Evolutionary conservation across 2,888 invertebrate species (phyloP).

Genomic region (Hypercompe scribonia): DNA sequence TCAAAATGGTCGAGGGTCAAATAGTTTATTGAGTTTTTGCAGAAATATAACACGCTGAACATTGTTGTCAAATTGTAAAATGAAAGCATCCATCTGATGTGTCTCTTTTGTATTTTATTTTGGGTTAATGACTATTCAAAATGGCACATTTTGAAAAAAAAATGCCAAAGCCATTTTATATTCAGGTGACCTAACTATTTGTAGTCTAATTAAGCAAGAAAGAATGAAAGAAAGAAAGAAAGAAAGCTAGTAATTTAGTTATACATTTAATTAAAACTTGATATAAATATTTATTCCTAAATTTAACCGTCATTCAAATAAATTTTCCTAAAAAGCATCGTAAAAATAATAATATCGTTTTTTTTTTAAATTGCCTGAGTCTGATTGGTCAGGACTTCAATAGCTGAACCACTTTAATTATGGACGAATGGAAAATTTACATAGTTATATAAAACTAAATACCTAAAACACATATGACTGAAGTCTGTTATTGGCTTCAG

Average conservation of each 20-base stretch:
- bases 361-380: no score
- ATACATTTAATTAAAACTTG: neutral
- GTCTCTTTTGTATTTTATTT: conserved; percentile 37
- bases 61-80: conserved; percentile 65
- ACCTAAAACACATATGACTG: neutral
- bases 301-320: no score
- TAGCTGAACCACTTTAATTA: no score
- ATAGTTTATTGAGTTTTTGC: conserved; percentile 74
- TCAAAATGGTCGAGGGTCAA: conserved; percentile 83
- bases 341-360: no score
- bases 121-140: conserved; percentile 26
- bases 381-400: no score
- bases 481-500: neutral
- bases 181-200: neutral
- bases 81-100: conserved; percentile 40
- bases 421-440: no score
- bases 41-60: conserved; percentile 71
- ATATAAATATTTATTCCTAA: no score
- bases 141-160: neutral
- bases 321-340: no score
- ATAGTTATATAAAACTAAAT: no score
- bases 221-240: neutral
- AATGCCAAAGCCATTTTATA: neutral
- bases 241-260: neutral
- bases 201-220: neutral